These are phyloP conservation scores for Operophtera brumata DNA, from an alignment of 2,888 invertebrate genomes.

Conservation along the genomic window DNA sequence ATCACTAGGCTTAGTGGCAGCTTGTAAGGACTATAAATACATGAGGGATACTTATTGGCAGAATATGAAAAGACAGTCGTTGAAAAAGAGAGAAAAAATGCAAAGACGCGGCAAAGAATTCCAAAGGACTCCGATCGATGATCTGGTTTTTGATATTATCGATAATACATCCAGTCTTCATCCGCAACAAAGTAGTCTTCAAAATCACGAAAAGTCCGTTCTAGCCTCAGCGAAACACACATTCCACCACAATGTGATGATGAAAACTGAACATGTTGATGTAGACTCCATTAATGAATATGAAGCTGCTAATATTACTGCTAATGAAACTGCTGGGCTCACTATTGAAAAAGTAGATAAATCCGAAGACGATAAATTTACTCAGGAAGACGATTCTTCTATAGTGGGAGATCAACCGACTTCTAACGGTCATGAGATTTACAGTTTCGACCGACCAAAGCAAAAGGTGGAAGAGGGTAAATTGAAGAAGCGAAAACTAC, in stretches of 20 bases:
- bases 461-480: conserved; percentile 14
- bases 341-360: conserved; percentile 3
- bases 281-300: background rate
- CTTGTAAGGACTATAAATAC: conserved; percentile 24
- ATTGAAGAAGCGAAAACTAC: conserved; percentile 18
- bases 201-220: background rate
- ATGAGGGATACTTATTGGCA: conserved; percentile 32
- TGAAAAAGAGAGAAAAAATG: conserved; percentile 13
- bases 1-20: conserved; percentile 20
- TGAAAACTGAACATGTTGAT: background rate
- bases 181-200: background rate
- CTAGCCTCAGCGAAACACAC: background rate
- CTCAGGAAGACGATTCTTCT: background rate
- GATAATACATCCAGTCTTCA: conserved; percentile 18
- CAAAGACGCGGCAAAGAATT: background rate
- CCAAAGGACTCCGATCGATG: conserved; percentile 13
- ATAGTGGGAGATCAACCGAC: background rate
- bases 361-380: background rate
- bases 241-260: background rate
- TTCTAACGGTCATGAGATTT: background rate
- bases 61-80: conserved; percentile 22
- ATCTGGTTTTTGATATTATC: conserved; percentile 24
- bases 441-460: background rate
- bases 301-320: background rate
- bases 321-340: background rate